Conservation (phyloP, 2,888 invertebrate species). For the Zygothrica quintamaculata region DNA sequence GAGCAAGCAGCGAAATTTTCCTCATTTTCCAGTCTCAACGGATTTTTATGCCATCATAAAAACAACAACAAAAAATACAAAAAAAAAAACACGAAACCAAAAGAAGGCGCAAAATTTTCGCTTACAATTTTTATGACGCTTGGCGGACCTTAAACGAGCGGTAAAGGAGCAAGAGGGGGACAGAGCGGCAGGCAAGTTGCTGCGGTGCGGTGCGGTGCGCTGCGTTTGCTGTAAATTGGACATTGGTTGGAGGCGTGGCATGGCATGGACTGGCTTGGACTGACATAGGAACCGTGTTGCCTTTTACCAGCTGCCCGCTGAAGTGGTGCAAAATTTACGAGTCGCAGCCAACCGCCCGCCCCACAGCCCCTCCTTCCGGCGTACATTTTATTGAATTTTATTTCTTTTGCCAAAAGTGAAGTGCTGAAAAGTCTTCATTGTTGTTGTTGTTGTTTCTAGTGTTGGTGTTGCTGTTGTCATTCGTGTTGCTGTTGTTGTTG, state of each 20-base stretch:
- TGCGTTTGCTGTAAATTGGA: no score
- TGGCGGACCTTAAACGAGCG: neutral
- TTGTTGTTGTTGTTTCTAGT: slow-evolving; percentile 31
- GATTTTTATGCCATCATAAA: slow-evolving; percentile 65
- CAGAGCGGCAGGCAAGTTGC: neutral
- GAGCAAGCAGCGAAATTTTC: slow-evolving; percentile 36
- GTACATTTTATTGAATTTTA: slow-evolving; percentile 74
- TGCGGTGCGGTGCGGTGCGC: slow-evolving; percentile 24
- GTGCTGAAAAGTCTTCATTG: slow-evolving; percentile 55
- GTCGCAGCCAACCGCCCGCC: slow-evolving; percentile 28
- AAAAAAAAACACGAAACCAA: slow-evolving; percentile 41
- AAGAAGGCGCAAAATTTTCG: slow-evolving; percentile 58
- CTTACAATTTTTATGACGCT: slow-evolving; percentile 56
- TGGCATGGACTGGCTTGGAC: no score
- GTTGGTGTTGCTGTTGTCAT: slow-evolving; percentile 2
- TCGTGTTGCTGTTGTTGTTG: slow-evolving; percentile 22
- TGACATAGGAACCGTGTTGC: slow-evolving; percentile 19
- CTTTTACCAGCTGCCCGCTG: slow-evolving; percentile 54
- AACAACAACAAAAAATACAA: slow-evolving; percentile 16
- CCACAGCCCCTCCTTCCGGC: neutral
- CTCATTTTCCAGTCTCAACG: slow-evolving; percentile 45
- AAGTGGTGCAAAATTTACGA: slow-evolving; percentile 76
- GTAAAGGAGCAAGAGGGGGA: neutral
- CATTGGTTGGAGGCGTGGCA: no score
- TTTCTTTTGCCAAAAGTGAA: slow-evolving; percentile 63